Evolutionary conservation across 2,113 vertebrate genomes (phyloP).

Genomic region (Etheostoma cragini): DNA sequence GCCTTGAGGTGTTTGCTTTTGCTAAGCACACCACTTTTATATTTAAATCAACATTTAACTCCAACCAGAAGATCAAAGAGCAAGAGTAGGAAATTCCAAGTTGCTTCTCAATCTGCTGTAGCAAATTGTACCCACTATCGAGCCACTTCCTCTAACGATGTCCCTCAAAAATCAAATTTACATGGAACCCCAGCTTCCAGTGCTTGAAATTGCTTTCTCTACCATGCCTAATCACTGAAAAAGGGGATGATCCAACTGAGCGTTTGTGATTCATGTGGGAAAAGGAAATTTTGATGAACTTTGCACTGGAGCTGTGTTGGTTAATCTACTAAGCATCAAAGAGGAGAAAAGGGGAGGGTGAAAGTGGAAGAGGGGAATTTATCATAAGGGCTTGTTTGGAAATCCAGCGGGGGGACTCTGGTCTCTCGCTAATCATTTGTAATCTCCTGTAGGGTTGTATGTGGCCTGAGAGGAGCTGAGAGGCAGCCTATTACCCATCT

Average conservation of each 20-base stretch:
- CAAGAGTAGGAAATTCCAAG: constrained; percentile 46
- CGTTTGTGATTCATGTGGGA: constrained; percentile 59
- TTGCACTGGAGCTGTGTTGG: constrained; percentile 60
- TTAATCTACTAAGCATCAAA: constrained; percentile 77
- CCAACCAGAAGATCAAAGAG: constrained; percentile 57
- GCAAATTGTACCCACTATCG: constrained; percentile 49
- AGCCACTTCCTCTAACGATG: constrained; percentile 42
- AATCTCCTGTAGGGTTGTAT: constrained; percentile 70
- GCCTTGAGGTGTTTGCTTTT: constrained; percentile 39
- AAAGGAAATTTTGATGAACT: constrained; percentile 71
- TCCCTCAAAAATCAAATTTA: constrained; percentile 56
- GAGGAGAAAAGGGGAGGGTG: constrained; percentile 39
- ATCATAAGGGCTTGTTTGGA: constrained; percentile 67
- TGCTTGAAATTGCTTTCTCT: constrained; percentile 67
- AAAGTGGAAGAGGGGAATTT: constrained; percentile 56
- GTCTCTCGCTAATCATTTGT: constrained; percentile 66
- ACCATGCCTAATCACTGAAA: constrained; percentile 72
- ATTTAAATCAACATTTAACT: constrained; percentile 64
- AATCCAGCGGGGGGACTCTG: constrained; percentile 62
- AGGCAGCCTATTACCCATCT: constrained; percentile 64
- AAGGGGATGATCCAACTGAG: constrained; percentile 69
- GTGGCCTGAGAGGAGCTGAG: constrained; percentile 55
- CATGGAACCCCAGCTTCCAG: constrained; percentile 45
- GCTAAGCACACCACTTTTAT: constrained; percentile 21
- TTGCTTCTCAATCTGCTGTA: constrained; percentile 60